Base-by-base conservation (phyloP, 2,113 vertebrate species). In the Plecturocebus donacophilus region DNA sequence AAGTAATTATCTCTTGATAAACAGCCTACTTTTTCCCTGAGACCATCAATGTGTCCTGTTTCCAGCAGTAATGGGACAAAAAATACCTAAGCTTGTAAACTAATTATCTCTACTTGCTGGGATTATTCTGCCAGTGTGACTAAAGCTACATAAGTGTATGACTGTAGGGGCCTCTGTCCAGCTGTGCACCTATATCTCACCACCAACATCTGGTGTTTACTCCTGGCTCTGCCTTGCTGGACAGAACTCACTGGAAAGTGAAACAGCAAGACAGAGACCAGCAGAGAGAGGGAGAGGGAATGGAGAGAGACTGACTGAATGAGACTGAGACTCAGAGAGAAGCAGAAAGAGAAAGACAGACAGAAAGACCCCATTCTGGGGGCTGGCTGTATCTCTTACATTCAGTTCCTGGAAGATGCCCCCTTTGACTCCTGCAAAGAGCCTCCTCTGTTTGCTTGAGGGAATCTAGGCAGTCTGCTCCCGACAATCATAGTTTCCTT, bases 401-500 rank as follows among this genome's bases (percentile, higher is more conserved):
- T 45, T 47, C 25, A 61, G n/a, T 40, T 86, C 83, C 90, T 75
- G 12, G 77, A 77, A 49, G 75, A 56, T 45, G 17, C 30, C 4
- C 13, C 6, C 23, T 56, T 35, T 35, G 45, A 45, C 12, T 14
- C 14, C 32, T 32, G 23, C 47, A 32, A 1, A 8, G 0, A 11
- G 27, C 16, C 14, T 0, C 0, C 30, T 30, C 21, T 21, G 1
- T 8, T 1, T 35, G 40, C n/a, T 1, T 2, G 5, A 30, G 54
- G 27, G 49, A 30, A 71, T 2, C 52, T 3, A 2, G n/a, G 66
- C 1, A 25, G 21, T 8, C n/a, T 56, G 4, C 9, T 25, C 6
- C 32, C 14, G 70, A 45, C 19, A 49, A 2, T 30, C n/a, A 38
- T 2, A 27, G 35, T 8, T 64, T 45, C 42, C 40, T 56, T 8